phyloP scores from a whole-genome alignment of 1,140 invertebrate genomes.

The Vollenhovia emeryi region DNA sequence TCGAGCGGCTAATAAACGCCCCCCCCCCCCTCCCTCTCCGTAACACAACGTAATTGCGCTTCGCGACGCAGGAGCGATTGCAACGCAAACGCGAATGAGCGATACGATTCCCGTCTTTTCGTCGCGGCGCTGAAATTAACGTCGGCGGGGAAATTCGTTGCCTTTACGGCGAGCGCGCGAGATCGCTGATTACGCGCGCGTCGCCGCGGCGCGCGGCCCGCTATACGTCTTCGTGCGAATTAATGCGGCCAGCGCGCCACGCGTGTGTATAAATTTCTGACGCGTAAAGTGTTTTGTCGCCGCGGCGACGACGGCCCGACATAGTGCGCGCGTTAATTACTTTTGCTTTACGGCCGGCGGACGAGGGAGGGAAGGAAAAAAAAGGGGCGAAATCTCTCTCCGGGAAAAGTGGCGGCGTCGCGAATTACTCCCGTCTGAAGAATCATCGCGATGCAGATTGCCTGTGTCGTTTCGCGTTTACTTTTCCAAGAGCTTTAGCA shows the following conservation, averaged over 20 bases:
- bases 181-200: not conserved
- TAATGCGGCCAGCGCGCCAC: constrained; percentile 26
- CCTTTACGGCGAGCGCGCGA: not conserved
- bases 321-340: constrained; percentile 69
- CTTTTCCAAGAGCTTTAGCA: constrained; percentile 21
- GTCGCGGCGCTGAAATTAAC: constrained; percentile 8
- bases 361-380: not conserved
- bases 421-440: constrained; percentile 41
- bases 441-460: constrained; percentile 48
- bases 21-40: too few species aligned
- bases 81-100: not conserved
- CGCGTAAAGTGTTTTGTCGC: constrained; percentile 57
- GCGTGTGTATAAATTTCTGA: constrained; percentile 20
- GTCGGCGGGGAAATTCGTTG: not conserved
- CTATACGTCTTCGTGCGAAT: constrained; percentile 15
- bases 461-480: constrained; percentile 16
- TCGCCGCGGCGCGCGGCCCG: not conserved
- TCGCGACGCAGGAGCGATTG: not conserved
- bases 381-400: not conserved
- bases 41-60: not conserved
- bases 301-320: constrained; percentile 22
- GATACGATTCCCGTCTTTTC: constrained; percentile 1
- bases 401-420: constrained; percentile 7
- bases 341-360: constrained; percentile 62
- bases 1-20: constrained; percentile 19